phyloP scores from a whole-genome alignment of 1,140 invertebrate species.

The Drosophila nigromelanica region DNA sequence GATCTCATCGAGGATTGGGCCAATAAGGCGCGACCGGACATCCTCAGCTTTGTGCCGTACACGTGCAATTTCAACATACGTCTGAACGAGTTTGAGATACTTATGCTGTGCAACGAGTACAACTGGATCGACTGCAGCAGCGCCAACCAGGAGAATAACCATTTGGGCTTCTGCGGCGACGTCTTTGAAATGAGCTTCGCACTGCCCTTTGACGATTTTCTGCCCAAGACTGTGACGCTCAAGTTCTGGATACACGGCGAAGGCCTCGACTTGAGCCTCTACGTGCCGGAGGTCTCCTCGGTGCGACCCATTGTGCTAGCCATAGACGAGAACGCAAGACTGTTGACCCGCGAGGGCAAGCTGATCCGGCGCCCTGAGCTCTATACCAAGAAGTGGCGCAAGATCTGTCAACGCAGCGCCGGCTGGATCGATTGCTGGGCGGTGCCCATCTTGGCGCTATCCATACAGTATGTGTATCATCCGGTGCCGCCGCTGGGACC shows the following conservation, averaged over 20 bases:
- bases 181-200: constrained; percentile 96
- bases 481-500: constrained; percentile 94
- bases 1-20: constrained; percentile 98
- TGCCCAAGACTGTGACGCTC: constrained; percentile 93
- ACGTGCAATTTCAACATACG: constrained; percentile 97
- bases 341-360: constrained; percentile 90
- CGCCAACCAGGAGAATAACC: constrained; percentile 96
- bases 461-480: constrained; percentile 95
- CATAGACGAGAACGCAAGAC: constrained; percentile 95
- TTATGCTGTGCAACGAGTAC: constrained; percentile 97
- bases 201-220: constrained; percentile 95
- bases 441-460: constrained; percentile 95
- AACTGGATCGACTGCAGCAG: constrained; percentile 99
- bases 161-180: constrained; percentile 96
- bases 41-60: constrained; percentile 98
- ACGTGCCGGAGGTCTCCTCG: constrained; percentile 95
- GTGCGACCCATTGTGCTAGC: constrained; percentile 92
- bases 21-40: constrained; percentile 94
- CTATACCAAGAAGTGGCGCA: constrained; percentile 92
- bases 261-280: constrained; percentile 94
- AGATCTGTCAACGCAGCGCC: constrained; percentile 89
- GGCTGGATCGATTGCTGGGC: constrained; percentile 99
- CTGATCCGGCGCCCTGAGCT: constrained; percentile 85
- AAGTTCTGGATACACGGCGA: constrained; percentile 98
- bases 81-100: constrained; percentile 97